phyloP scores from a whole-genome alignment of 2,113 vertebrate species.

The Isichthys henryi region DNA sequence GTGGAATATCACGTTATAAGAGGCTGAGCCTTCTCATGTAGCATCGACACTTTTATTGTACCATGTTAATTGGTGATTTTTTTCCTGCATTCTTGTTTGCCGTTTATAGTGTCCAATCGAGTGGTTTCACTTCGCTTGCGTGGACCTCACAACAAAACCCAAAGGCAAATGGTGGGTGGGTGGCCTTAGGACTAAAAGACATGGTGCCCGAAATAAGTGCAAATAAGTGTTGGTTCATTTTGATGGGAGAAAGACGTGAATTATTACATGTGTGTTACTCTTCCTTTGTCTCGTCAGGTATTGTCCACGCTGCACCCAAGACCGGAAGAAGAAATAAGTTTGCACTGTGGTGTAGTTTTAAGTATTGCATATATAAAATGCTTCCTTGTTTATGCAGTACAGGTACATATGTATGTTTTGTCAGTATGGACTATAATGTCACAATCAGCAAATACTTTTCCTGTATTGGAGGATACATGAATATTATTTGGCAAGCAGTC shows the following conservation, averaged over 20 bases:
- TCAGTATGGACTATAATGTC: not conserved
- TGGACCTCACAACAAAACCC: slow-evolving; percentile 95
- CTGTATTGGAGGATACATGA: not conserved
- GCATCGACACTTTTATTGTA: not conserved
- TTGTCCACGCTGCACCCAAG: slow-evolving; percentile 90
- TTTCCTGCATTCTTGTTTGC: slow-evolving; percentile 20
- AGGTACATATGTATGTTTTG: slow-evolving; percentile 36
- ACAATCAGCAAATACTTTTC: not conserved
- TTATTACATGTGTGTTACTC: not conserved
- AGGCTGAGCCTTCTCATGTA: not conserved
- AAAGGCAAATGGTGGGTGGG: slow-evolving; percentile 94
- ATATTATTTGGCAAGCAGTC: not conserved
- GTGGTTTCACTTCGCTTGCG: slow-evolving; percentile 98
- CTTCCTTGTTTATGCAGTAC: slow-evolving; percentile 43
- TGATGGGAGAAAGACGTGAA: not conserved
- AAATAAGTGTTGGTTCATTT: not conserved
- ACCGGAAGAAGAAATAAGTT: slow-evolving; percentile 85
- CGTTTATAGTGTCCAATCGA: slow-evolving; percentile 86
- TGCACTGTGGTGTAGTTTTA: slow-evolving; percentile 5
- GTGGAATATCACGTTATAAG: not conserved
- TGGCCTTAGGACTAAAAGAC: not conserved
- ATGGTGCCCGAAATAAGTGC: not conserved
- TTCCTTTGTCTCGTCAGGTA: slow-evolving; percentile 65
- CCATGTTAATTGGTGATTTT: not conserved
- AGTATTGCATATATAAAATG: slow-evolving; percentile 28